Evolutionary conservation across 2,113 vertebrate genomes (phyloP), one percentile per base, ranked within the genome.

Genomic region (Dermatemys mawii): DNA sequence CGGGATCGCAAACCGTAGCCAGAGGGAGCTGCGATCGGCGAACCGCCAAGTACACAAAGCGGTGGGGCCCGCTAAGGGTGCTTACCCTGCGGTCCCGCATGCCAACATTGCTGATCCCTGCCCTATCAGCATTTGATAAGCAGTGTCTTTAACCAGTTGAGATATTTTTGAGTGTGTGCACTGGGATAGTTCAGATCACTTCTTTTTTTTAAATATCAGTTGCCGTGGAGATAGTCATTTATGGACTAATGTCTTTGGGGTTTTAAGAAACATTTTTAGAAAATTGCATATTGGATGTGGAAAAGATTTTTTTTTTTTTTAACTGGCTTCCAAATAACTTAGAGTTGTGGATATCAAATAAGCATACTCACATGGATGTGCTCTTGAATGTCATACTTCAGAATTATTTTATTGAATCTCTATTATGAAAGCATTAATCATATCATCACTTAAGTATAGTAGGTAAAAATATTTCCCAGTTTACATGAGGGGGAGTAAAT

Each of bases 391-490:
- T 80, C 81, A 80, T 60, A 22, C 54, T 81, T 60, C 88, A 84
- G 90, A 88, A 78, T 73, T 87, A 87, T 53, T 63, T 35, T 32
- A 67, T 67, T 67, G 60, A n/a, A 67, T n/a, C 8, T 67, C 9
- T n/a, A 70, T 70, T 70, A n/a, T 70, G 63, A 19, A 38, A 22
- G 17, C n/a, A 70, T 48, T 93, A 81, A 92, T 94, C 90, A 54
- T 44, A 67, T 67, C 32, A 67, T 16, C 44, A 89, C 51, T 84
- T 27, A 88, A 89, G 5, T 84, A 51, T 75, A 63, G 27, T 60
- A 38, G 88, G 84, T 27, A 90, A 84, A 93, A 90, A 41, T 60
- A 49, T 85, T 93, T 95, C 83, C 29, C 75, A 81, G 86, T 95
- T 83, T 60, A 82, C 78, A 70, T 38, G 63, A 38, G 9, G 35